Evolutionary conservation across 1,140 invertebrate genomes (phyloP), one percentile per base, ranked within the genome.

Genomic region (Mizuhopecten yessoensis): DNA sequence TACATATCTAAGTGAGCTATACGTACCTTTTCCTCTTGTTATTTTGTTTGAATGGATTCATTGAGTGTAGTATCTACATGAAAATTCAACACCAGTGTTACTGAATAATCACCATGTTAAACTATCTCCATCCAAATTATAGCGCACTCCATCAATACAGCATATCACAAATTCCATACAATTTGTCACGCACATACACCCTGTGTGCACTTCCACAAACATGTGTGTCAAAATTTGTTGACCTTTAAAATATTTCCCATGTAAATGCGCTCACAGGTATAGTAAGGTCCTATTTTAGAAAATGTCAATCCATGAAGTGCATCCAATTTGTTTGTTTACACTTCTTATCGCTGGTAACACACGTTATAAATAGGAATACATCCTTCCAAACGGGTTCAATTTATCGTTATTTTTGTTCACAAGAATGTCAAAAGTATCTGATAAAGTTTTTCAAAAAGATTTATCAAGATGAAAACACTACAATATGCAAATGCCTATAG

Each of bases 291-390:
- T 29, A 75, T 1, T 29, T 29, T 75, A 75, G 36, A 75, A 11
- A 57, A 57, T 75, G 57, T 75, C 57, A 75, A 75, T 75, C 57
- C 57, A 75, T 75, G 23, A 75, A 75, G n/a, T 75, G 23, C 57
- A 75, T 75, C 57, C 57, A n/a, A 75, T 75, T 75, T 75, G 57
- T 75, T 75, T 75, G n/a, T n/a, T 75, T 75, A 75, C 57, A 29
- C 17, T 75, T n/a, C 57, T 75, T 75, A 75, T 75, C 57, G 29
- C 23, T 39, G 29, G 57, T 17, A 75, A 7, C 7, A 75, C n/a
- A 75, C 13, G 2, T 17, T 20, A 29, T 17, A 75, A 2, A 75
- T 5, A 75, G 57, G n/a, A 75, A 29, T 57, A n/a, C n/a, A 75
- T 75, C 57, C 23, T n/a, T 49, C 45, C 45, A 1, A n/a, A 57